Evolutionary conservation across 2,888 invertebrate species (phyloP).

Genomic region (Electrophaes corylata): DNA sequence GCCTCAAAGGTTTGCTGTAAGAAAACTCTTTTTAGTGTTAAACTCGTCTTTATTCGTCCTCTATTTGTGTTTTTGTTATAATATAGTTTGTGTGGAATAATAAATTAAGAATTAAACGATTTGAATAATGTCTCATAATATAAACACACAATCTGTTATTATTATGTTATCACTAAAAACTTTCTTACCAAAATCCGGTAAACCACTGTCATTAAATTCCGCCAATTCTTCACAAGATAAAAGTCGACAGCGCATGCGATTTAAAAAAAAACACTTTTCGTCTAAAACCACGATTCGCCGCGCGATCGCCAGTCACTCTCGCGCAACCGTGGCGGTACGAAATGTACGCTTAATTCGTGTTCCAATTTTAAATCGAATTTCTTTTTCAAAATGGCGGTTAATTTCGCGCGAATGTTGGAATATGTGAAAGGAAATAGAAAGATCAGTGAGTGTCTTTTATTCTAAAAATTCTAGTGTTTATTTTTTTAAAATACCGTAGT

Average conservation of each 20-base stretch:
- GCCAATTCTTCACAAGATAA: conserved; percentile 11
- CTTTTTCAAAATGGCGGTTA: conserved; percentile 53
- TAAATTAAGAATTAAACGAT: too few species aligned
- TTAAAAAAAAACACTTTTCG: conserved; percentile 45
- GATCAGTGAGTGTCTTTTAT: conserved; percentile 59
- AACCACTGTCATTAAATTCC: conserved; percentile 7
- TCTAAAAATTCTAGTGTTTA: conserved; percentile 14
- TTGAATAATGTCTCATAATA: too few species aligned
- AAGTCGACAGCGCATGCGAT: conserved; percentile 11
- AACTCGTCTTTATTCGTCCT: too few species aligned
- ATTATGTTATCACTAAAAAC: neutral
- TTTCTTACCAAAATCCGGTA: neutral
- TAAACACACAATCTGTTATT: too few species aligned
- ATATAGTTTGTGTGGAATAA: too few species aligned
- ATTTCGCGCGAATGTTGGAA: conserved; percentile 55
- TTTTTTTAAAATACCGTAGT: conserved; percentile 7
- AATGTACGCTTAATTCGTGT: conserved; percentile 49
- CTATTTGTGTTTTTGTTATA: too few species aligned
- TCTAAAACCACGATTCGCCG: conserved; percentile 45
- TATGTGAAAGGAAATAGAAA: conserved; percentile 53
- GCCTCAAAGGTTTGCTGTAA: too few species aligned
- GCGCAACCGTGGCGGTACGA: conserved; percentile 56
- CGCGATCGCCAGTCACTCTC: conserved; percentile 58
- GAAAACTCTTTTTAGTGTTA: too few species aligned
- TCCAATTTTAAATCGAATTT: conserved; percentile 40